Evolutionary conservation across 2,888 invertebrate genomes (phyloP).

Genomic region (Lasioglossum malachurum): DNA sequence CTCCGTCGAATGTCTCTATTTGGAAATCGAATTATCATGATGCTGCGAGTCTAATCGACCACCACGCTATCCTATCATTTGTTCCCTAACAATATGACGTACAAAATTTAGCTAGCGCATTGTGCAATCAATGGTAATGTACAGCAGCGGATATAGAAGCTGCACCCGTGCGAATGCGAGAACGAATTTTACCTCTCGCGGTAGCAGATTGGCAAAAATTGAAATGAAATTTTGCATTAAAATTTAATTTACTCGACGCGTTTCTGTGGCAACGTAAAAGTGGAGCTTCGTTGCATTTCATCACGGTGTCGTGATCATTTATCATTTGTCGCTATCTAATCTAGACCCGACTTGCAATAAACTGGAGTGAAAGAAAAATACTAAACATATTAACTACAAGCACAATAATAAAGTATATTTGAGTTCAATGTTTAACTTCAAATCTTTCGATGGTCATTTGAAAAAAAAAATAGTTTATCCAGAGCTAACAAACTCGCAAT

Average conservation of each 20-base stretch:
- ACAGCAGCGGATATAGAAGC: not conserved
- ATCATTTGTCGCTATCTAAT: too few relatives aligned
- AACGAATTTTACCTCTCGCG: not conserved
- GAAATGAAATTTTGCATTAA: not conserved
- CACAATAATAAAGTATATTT: not conserved
- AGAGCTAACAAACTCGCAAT: not conserved
- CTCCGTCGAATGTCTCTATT: not conserved
- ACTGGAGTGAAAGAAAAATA: too few relatives aligned
- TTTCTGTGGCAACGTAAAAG: not conserved
- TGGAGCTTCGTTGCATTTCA: too few relatives aligned
- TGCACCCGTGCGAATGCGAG: not conserved
- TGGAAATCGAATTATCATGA: not conserved
- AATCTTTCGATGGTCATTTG: not conserved
- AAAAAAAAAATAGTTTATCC: not conserved
- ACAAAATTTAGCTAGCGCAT: not conserved
- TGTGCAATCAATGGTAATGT: conserved; percentile 1
- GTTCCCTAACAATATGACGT: not conserved
- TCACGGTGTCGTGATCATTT: too few relatives aligned
- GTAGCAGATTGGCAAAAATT: not conserved
- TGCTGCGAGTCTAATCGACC: not conserved
- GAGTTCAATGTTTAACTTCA: not conserved
- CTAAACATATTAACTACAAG: not conserved
- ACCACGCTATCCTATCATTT: not conserved
- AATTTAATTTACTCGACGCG: not conserved
- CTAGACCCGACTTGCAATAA: too few relatives aligned